Percentiles rank a stretch among this genome's conserved stretches.
Evolutionary conservation across 2,797 vertebrate genomes (phyloP).

Genomic region (Zenarchopterus dispar): DNA sequence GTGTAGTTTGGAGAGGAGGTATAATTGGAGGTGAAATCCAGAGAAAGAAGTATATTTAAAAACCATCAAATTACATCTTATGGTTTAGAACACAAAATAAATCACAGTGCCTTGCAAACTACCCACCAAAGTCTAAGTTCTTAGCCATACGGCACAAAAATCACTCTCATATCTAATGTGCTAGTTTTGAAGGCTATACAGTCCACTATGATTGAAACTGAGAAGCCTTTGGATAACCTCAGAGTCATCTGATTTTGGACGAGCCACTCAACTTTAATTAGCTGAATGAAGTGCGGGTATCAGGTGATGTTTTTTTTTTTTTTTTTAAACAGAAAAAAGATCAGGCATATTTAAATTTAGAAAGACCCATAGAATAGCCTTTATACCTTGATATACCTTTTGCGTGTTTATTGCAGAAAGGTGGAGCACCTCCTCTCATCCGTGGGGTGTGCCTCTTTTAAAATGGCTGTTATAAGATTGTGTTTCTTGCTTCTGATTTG

Average conservation of each 20-base stretch:
- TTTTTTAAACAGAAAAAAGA: neutral
- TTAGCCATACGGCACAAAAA: slow-evolving; percentile 69
- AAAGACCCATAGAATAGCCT: too few relatives aligned
- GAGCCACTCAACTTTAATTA: slow-evolving; percentile 63
- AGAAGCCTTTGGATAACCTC: slow-evolving; percentile 49
- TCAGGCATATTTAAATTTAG: too few relatives aligned
- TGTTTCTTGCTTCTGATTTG: too few relatives aligned
- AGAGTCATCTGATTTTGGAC: slow-evolving; percentile 66
- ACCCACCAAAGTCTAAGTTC: slow-evolving; percentile 64
- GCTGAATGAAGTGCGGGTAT: slow-evolving; percentile 20
- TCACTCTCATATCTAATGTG: slow-evolving; percentile 71
- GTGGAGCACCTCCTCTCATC: too few relatives aligned
- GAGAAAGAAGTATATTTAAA: slow-evolving; percentile 23
- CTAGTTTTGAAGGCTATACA: slow-evolving; percentile 64
- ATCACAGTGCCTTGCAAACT: slow-evolving; percentile 76
- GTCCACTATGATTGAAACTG: slow-evolving; percentile 58
- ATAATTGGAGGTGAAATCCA: neutral
- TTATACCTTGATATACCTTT: too few relatives aligned
- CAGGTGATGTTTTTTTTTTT: neutral
- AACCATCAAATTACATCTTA: slow-evolving; percentile 73
- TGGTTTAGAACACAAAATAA: slow-evolving; percentile 71
- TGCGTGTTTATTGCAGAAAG: too few relatives aligned
- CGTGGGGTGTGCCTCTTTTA: too few relatives aligned
- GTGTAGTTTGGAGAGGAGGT: neutral
- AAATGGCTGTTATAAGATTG: too few relatives aligned